These are phyloP conservation scores for Lochmaea capreae DNA, from an alignment of 2,888 invertebrate species.

Conservation along the genomic window DNA sequence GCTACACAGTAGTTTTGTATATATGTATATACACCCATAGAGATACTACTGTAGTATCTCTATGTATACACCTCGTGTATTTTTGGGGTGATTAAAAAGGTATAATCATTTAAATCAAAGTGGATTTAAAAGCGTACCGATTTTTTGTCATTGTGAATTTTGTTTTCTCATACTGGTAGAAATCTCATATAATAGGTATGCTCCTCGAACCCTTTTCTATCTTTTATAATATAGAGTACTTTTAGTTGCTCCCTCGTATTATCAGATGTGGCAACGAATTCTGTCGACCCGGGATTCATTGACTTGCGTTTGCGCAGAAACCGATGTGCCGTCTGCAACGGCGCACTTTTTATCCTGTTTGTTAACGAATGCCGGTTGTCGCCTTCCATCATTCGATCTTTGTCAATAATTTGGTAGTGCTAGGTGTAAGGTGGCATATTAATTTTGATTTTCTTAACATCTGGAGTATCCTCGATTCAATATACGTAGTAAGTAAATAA, in stretches of 20 bases:
- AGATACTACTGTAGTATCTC: no score
- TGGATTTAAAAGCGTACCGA: no score
- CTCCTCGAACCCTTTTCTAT: background rate
- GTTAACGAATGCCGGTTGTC: conserved; percentile 47
- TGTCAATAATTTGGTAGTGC: conserved; percentile 43
- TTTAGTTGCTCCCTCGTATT: conserved; percentile 12
- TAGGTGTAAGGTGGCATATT: conserved; percentile 35
- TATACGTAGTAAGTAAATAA: conserved; percentile 39
- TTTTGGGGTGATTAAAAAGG: no score
- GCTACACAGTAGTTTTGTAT: no score
- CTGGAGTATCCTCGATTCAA: conserved; percentile 21
- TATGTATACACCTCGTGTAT: no score
- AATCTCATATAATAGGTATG: no score
- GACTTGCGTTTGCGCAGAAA: conserved; percentile 36
- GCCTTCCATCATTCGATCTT: conserved; percentile 38
- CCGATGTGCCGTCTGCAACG: conserved; percentile 34
- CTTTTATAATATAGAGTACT: background rate
- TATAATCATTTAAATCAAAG: no score
- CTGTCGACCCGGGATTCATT: conserved; percentile 39
- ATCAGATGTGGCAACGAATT: conserved; percentile 22
- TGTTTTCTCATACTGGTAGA: no score
- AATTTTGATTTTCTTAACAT: conserved; percentile 23
- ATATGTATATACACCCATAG: no score
- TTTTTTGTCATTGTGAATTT: no score
- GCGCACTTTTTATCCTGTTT: conserved; percentile 36